Percentiles rank a stretch among this genome's conserved stretches.
These are phyloP conservation scores for Aix galericulata DNA, from an alignment of 2,113 vertebrate species.

Conservation along the genomic window DNA sequence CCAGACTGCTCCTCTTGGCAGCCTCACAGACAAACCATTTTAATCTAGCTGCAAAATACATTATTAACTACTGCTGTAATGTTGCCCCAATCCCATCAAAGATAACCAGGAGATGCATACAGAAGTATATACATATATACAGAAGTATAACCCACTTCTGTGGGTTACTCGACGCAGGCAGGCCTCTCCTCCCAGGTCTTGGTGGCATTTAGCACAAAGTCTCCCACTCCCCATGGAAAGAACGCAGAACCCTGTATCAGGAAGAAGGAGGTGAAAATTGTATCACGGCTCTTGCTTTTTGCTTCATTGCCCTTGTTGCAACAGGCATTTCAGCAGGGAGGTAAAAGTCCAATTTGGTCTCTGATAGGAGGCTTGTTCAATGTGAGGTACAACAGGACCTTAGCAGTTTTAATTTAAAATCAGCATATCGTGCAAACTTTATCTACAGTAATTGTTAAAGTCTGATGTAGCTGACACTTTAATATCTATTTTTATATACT, in stretches of 20 bases:
- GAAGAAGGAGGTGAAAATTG: neutral
- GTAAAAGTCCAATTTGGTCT: neutral
- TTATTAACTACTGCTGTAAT: neutral
- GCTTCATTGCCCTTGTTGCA: neutral
- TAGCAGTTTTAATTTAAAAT: neutral
- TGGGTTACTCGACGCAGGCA: neutral
- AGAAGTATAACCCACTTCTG: no score
- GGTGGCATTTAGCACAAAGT: neutral
- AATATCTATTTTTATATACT: neutral
- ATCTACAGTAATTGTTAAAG: neutral
- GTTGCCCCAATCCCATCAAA: neutral
- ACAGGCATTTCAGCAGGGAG: neutral
- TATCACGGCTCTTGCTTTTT: neutral
- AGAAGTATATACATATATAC: no score
- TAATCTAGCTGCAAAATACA: neutral
- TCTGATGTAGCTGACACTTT: neutral
- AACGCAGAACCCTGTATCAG: neutral
- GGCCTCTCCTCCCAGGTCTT: neutral
- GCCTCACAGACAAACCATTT: neutral
- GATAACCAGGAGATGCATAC: neutral
- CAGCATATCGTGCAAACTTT: neutral
- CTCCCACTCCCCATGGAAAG: neutral
- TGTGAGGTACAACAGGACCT: neutral
- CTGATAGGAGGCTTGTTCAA: neutral
- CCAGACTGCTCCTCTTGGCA: neutral